Percentiles rank a stretch among this genome's conserved stretches.
Conservation (phyloP, 2,113 vertebrate species). For the Pica pica region DNA sequence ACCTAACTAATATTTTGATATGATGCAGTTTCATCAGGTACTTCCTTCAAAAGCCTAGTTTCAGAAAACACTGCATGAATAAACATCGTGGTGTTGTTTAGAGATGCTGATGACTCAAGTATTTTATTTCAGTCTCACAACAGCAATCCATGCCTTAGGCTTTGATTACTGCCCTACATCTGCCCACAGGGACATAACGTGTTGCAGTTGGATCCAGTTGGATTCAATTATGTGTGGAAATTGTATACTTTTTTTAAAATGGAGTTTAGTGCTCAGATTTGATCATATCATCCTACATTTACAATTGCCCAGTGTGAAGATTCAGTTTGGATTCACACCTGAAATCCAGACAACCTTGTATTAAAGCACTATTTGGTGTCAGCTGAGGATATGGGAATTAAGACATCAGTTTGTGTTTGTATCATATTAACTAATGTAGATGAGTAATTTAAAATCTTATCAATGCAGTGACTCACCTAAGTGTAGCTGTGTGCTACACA, state of each 20-base stretch:
- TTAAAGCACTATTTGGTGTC: not conserved
- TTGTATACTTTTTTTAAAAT: not conserved
- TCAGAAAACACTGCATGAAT: not conserved
- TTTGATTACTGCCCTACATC: not conserved
- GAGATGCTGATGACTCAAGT: not conserved
- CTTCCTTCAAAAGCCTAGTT: not conserved
- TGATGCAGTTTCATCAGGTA: not conserved
- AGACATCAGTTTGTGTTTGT: not conserved
- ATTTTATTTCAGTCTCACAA: not conserved
- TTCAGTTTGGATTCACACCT: not conserved
- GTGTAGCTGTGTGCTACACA: not conserved
- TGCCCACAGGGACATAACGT: not conserved
- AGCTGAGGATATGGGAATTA: not conserved
- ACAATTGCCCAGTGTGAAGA: not conserved
- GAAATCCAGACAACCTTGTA: not conserved
- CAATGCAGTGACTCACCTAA: not conserved
- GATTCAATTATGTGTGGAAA: not conserved
- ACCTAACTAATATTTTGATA: not conserved
- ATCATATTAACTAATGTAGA: not conserved
- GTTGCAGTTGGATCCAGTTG: not conserved
- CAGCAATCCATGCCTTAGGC: accelerated
- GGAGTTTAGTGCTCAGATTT: not conserved
- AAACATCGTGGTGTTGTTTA: not conserved
- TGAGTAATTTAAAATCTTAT: not conserved
- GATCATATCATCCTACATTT: not conserved